Evolutionary conservation across 2,113 vertebrate species (phyloP).

Genomic region (Chiloscyllium plagiosum): DNA sequence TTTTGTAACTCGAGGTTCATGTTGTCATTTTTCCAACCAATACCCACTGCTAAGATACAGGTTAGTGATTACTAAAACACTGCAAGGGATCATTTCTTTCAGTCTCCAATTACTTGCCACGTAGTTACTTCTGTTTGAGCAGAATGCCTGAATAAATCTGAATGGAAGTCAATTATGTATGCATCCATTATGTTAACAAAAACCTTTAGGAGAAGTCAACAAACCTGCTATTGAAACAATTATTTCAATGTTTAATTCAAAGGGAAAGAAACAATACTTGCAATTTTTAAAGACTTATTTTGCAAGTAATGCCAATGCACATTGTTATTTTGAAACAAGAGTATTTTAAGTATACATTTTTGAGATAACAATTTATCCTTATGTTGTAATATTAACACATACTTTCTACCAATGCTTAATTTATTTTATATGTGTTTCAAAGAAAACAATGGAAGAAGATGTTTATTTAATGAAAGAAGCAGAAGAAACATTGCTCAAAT

Average conservation of each 20-base stretch:
- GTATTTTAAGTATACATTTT: neutral
- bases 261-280: neutral
- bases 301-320: neutral
- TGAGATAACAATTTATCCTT: neutral
- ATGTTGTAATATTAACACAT: neutral
- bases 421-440: neutral
- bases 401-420: neutral
- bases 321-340: neutral
- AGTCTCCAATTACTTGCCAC: neutral
- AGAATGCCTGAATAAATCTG: neutral
- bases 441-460: neutral
- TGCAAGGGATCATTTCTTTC: neutral
- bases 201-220: neutral
- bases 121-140: neutral
- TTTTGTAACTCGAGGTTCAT: neutral
- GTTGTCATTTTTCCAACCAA: neutral
- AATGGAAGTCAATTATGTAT: neutral
- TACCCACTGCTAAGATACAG: neutral
- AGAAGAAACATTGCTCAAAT: neutral
- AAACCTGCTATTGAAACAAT: neutral
- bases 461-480: neutral
- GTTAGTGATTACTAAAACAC: neutral
- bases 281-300: neutral
- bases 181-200: neutral
- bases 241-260: neutral